phyloP scores from a whole-genome alignment of 2,113 vertebrate species.

The Copsychus sechellarum region DNA sequence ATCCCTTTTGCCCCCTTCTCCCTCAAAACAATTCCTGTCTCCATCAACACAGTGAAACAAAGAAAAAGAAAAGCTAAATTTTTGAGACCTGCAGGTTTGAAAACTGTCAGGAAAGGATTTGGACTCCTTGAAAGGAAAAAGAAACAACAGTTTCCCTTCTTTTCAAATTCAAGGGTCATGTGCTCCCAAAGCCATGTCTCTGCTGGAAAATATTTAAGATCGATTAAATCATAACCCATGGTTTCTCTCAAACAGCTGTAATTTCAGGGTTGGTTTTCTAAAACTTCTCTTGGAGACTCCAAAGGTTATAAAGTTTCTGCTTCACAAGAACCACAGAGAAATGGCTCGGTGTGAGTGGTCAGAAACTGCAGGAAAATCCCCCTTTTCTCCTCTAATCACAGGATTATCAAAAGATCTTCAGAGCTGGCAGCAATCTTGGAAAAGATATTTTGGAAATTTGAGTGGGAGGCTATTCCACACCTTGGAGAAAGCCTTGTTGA shows the following conservation, averaged over 20 bases:
- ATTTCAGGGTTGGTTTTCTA: not conserved
- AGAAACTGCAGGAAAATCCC: not conserved
- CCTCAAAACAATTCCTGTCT: not conserved
- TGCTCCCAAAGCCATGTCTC: not conserved
- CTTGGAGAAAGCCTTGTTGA: not conserved
- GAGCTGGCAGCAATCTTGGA: rapidly evolving
- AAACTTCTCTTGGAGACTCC: not conserved
- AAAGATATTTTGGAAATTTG: not conserved
- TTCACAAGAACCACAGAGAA: not conserved
- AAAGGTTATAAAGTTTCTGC: not conserved
- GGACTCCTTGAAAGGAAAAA: not conserved
- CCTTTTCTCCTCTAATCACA: not conserved
- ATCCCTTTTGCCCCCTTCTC: not conserved
- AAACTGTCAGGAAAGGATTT: not conserved
- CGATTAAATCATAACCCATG: not conserved
- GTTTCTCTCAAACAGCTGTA: not conserved
- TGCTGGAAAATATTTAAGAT: not conserved
- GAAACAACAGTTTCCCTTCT: not conserved
- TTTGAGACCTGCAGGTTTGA: not conserved
- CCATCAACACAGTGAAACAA: not conserved
- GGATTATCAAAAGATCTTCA: not conserved
- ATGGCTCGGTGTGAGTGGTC: not conserved
- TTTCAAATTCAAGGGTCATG: not conserved
- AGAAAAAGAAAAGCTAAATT: not conserved
- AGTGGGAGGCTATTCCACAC: not conserved